Conservation (phyloP, 2,797 vertebrate genomes). For the Microchirus variegatus region DNA sequence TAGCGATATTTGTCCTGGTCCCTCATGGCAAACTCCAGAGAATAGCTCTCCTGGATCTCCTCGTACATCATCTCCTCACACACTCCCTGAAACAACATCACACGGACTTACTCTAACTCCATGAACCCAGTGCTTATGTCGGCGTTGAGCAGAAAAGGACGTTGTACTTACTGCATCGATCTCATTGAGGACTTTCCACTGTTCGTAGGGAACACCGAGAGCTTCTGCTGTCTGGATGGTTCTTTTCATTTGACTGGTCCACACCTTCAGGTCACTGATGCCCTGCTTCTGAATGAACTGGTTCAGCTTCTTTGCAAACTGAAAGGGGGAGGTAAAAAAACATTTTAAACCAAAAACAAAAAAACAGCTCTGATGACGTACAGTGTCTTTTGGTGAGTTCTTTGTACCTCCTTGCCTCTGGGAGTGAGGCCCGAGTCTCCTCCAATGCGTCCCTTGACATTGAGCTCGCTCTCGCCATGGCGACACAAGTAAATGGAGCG, state of each 20-base stretch:
- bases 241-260: slow-evolving; percentile 99
- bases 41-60: slow-evolving; percentile 93
- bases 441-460: slow-evolving; percentile 94
- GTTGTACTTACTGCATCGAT: slow-evolving; percentile 90
- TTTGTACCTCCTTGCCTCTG: slow-evolving; percentile 86
- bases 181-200: slow-evolving; percentile 99
- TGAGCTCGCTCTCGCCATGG: slow-evolving; percentile 96
- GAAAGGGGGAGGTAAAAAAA: slow-evolving; percentile 12
- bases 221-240: slow-evolving; percentile 98
- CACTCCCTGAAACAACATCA: slow-evolving; percentile 84
- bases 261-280: slow-evolving; percentile 95
- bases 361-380: no score
- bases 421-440: slow-evolving; percentile 94
- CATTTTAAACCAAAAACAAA: no score
- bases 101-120: slow-evolving; percentile 10
- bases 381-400: neutral
- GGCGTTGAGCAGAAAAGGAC: no score
- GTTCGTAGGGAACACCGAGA: slow-evolving; percentile 91
- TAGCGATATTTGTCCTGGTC: slow-evolving; percentile 99
- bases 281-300: slow-evolving; percentile 90
- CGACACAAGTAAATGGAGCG: slow-evolving; percentile 98
- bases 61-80: slow-evolving; percentile 99
- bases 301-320: slow-evolving; percentile 91
- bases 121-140: neutral
- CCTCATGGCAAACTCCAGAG: slow-evolving; percentile 94